Conservation (phyloP, 2,797 vertebrate species). For the Neosilurus hyrtlii region DNA sequence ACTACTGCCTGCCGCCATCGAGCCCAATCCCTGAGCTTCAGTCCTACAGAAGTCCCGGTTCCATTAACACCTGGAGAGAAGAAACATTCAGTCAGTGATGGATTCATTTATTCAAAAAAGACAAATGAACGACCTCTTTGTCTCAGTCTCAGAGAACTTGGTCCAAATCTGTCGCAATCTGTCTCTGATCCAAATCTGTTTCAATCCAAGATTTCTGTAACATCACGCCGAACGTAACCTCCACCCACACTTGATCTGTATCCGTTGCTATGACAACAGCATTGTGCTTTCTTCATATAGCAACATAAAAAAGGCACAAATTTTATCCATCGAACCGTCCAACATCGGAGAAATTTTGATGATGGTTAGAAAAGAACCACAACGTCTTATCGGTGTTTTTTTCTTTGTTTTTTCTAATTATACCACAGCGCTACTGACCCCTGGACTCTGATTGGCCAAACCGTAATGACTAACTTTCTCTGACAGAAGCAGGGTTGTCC, state of each 20-base stretch:
- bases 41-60: slow-evolving; percentile 8
- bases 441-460: not conserved
- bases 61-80: slow-evolving; percentile 30
- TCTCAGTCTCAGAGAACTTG: not conserved
- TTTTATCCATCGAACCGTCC: not conserved
- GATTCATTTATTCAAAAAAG: not conserved
- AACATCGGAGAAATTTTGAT: not conserved
- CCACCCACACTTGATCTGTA: slow-evolving; percentile 1
- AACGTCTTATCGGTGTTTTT: not conserved
- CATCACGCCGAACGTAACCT: not conserved
- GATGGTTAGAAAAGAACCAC: not conserved
- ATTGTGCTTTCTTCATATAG: not conserved
- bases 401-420: not conserved
- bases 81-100: not conserved
- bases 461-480: not conserved
- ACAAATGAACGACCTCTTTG: not conserved
- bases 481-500: too few relatives aligned
- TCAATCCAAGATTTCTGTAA: not conserved
- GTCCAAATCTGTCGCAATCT: not conserved
- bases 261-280: slow-evolving; percentile 7
- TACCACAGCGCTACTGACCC: not conserved
- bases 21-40: not conserved
- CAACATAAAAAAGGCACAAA: not conserved
- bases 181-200: not conserved
- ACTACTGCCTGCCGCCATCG: slow-evolving; percentile 33